A percentile compares a stretch with the other conserved stretches of the same genome.
These are phyloP conservation scores for Cotesia glomerata DNA, from an alignment of 1,140 invertebrate genomes.

Conservation along the genomic window DNA sequence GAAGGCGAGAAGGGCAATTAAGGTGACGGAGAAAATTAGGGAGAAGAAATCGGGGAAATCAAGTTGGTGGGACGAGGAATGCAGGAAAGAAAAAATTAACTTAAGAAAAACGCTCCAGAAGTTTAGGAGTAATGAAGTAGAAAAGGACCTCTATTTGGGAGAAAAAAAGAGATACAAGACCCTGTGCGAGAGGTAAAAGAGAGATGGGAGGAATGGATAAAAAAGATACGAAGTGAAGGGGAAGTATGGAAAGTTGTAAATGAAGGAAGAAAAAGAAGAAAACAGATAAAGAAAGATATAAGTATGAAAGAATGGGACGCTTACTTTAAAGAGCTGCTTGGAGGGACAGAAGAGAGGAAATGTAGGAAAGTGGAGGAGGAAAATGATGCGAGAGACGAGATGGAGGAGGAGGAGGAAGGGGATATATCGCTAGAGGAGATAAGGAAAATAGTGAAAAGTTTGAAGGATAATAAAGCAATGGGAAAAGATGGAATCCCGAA, in stretches of 20 bases:
- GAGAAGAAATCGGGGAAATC: not conserved
- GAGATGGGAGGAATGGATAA: no score
- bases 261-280: not conserved
- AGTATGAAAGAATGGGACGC: not conserved
- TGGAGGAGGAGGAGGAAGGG: not conserved
- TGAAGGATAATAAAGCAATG: slow-evolving; percentile 18
- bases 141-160: not conserved
- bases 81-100: not conserved
- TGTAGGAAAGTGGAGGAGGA: not conserved
- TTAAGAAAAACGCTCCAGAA: not conserved
- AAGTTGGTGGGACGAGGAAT: slow-evolving; percentile 7
- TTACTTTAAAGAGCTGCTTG: not conserved
- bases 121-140: not conserved
- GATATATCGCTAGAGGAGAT: slow-evolving; percentile 3
- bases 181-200: not conserved
- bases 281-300: not conserved
- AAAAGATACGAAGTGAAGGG: no score
- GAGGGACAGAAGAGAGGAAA: not conserved
- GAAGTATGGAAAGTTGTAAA: no score
- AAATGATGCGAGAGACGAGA: not conserved
- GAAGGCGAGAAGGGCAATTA: not conserved
- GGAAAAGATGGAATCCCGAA: slow-evolving; percentile 4
- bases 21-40: not conserved
- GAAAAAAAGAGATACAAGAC: not conserved
- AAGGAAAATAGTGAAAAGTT: not conserved